Evolutionary conservation across 2,888 invertebrate species (phyloP), one percentile per base, ranked within the genome.

Genomic region (Sinhomidia bicolor): DNA sequence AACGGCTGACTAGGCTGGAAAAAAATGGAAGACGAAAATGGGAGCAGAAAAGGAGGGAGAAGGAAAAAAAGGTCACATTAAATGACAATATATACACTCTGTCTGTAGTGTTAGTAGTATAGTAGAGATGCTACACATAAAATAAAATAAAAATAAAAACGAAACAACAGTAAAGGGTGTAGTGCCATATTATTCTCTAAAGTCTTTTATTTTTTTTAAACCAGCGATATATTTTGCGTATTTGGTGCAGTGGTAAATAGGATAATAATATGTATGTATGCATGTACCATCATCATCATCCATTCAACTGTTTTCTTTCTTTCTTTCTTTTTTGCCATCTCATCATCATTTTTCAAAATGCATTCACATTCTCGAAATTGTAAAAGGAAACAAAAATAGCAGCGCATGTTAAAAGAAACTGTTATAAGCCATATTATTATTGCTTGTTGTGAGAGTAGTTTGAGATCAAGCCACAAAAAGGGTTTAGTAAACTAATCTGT

Each of bases 381-480:
- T 20, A 17, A 4, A 68, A 68, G 14, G 14, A 7, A 65, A 36
- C 29, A 65, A 32, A 32, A 60, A 14, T n/a, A n/a, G n/a, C n/a
- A n/a, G n/a, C n/a, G 12, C 26, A 60, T 60, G 29, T 14, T 12
- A 68, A 68, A 36, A 17, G 68, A 44, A 36, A 36, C 32, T 81
- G 57, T 81, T 65, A 65, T 83, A n/a, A n/a, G 62, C 12, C 3
- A 12, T 68, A 74, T 74, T 83, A 41, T 20, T 68, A 74, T 74
- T 83, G 57, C 62, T 26, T 5, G 17, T n/a, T n/a, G n/a, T n/a
- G n/a, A n/a, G n/a, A n/a, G n/a, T n/a, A n/a, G n/a, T n/a, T n/a
- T 36, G 20, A 85, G 76, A 60, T 60, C 85, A 85, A 62, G 29
- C 85, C 60, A 65, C 65, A 81, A 81, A 51, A n/a, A n/a, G 44